phyloP scores from a whole-genome alignment of 1,140 invertebrate species.

The Euwallacea similis region DNA sequence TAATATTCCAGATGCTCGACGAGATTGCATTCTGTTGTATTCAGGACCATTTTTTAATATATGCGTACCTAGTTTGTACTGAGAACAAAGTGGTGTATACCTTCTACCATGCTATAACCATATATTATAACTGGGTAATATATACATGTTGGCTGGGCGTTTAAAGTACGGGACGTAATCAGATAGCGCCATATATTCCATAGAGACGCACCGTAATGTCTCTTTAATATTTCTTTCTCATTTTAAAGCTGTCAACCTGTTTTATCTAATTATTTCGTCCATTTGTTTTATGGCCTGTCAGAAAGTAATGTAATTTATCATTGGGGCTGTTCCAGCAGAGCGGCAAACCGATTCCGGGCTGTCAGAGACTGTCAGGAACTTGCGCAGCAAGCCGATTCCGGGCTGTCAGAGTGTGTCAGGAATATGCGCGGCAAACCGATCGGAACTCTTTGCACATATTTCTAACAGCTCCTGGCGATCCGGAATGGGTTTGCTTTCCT shows the following conservation, averaged over 20 bases:
- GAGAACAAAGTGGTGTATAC: background rate
- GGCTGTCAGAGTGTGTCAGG: too few relatives aligned
- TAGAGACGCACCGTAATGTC: background rate
- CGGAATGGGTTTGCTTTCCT: too few relatives aligned
- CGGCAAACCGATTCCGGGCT: too few relatives aligned
- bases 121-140: background rate
- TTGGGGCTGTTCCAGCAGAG: too few relatives aligned
- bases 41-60: background rate
- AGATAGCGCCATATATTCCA: constrained; percentile 4
- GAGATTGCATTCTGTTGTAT: constrained; percentile 1
- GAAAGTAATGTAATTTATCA: background rate
- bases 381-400: too few relatives aligned
- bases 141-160: constrained; percentile 3
- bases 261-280: constrained; percentile 7
- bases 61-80: constrained; percentile 3
- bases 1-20: background rate
- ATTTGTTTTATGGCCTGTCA: background rate
- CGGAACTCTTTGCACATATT: too few relatives aligned
- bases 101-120: background rate
- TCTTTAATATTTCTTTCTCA: constrained; percentile 5
- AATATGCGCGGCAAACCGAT: too few relatives aligned
- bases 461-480: too few relatives aligned
- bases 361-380: too few relatives aligned
- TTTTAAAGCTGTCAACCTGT: constrained; percentile 9
- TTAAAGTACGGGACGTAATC: background rate